Base-by-base conservation (phyloP, 1,140 invertebrate species). In the Cydia pomonella region DNA sequence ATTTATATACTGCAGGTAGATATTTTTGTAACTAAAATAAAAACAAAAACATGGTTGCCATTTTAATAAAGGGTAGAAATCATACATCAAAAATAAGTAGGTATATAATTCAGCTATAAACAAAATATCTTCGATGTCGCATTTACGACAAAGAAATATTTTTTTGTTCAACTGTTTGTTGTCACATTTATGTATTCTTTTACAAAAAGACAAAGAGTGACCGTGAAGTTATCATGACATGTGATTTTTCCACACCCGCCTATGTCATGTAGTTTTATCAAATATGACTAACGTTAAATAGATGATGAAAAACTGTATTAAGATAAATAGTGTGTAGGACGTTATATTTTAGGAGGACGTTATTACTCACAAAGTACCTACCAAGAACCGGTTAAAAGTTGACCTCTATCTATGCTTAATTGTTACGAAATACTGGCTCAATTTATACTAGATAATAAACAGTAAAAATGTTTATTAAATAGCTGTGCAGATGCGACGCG, bases 251-350 rank as follows among this genome's bases (percentile, higher is more conserved):
- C 29, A 38, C 64, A 41, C 64, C 27, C 21, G 64, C 64, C 18
- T n/a, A 33, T 69, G 64, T 69, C 64, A 69, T 38, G 64, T 69
- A 69, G 16, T 69, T 29, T 66, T 38, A 41, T 69, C 64, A 69
- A 41, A 59, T n/a, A 41, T 69, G 33, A 69, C 64, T 69, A 41
- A 69, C 21, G 64, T 33, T 33, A 69, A 69, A 69, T 69, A 33
- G 13, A 69, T 21, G 64, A 41, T 38, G 64, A 69, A 69, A 69
- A 41, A 69, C 64, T 29, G 27, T 69, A 23, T 7, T 33, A 41
- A 69, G 64, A 69, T 69, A 69, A 69, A 41, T 69, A 69, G 27
- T 18, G 64, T 69, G 64, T 69, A 69, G 64, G 64, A 69, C 64
- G 64, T 29, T 69, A 69, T 41, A 69, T 69, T 69, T 69, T 69